Percentiles rank a stretch among this genome's conserved stretches.
These are phyloP conservation scores for Leucosticte australis DNA, from an alignment of 2,113 vertebrate genomes.

Conservation along the genomic window DNA sequence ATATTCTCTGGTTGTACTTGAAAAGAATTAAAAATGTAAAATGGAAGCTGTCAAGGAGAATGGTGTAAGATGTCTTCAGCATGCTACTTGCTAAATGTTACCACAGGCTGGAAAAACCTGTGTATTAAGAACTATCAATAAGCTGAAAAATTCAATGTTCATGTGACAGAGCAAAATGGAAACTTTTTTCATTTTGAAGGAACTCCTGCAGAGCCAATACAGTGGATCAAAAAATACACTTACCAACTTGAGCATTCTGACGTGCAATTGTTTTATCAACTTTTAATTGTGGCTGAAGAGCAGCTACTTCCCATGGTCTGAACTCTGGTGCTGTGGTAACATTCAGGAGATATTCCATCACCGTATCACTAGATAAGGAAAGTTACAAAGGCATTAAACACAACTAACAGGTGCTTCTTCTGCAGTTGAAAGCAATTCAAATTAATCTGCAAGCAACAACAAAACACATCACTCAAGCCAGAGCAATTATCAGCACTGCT, in stretches of 20 bases:
- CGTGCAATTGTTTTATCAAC: constrained; percentile 84
- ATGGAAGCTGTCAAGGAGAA: not conserved
- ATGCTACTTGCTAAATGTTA: not conserved
- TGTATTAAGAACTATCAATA: not conserved
- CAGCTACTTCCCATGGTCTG: constrained; percentile 89
- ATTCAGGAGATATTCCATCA: constrained; percentile 98
- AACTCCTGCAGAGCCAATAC: not conserved
- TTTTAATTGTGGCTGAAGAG: constrained; percentile 77
- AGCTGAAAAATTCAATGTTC: not conserved
- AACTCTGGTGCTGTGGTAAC: constrained; percentile 95
- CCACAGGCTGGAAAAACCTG: not conserved
- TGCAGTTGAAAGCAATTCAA: not conserved
- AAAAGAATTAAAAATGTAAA: not conserved
- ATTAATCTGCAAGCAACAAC: not conserved
- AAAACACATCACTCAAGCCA: not conserved
- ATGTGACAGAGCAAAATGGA: not conserved
- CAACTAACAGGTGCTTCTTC: not conserved
- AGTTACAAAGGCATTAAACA: not conserved
- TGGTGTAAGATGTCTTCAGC: not conserved
- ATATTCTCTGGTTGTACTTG: not conserved
- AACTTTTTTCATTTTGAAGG: not conserved
- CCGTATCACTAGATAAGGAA: constrained; percentile 81
- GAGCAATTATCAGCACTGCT: not conserved
- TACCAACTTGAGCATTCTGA: constrained; percentile 85
- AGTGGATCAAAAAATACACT: constrained; percentile 19